phyloP scores from a whole-genome alignment of 1,140 invertebrate species.

The Acromyrmex charruanus region DNA sequence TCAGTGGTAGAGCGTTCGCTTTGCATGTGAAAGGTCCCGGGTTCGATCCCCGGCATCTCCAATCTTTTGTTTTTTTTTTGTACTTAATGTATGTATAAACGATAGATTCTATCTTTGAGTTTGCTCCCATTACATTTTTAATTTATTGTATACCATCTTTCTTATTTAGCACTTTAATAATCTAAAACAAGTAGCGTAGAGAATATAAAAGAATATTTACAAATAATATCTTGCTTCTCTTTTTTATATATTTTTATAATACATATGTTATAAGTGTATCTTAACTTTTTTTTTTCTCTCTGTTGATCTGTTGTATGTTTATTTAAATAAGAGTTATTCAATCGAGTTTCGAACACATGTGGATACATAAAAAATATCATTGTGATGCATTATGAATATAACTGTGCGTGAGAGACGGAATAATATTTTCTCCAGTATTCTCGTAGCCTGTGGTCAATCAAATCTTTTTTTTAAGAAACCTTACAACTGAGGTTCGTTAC shows the following conservation, averaged over 20 bases:
- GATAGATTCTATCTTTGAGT: background rate
- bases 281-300: background rate
- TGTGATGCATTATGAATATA: conserved; percentile 5
- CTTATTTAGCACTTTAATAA: background rate
- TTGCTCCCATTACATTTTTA: background rate
- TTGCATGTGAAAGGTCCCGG: conserved; percentile 92
- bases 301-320: background rate
- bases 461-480: conserved; percentile 67
- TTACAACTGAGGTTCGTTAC: conserved; percentile 57
- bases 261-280: background rate
- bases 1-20: conserved; percentile 89
- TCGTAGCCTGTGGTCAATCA: conserved; percentile 40
- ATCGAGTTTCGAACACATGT: background rate
- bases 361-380: background rate
- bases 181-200: background rate
- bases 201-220: background rate
- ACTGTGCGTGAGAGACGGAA: background rate
- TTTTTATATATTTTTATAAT: too few relatives aligned
- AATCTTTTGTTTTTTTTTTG: conserved; percentile 80
- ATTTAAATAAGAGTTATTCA: background rate
- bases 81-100: background rate
- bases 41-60: conserved; percentile 91
- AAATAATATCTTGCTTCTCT: background rate
- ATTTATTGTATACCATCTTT: background rate
- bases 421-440: conserved; percentile 35